These are phyloP conservation scores for Aplodontia rufa DNA, from an alignment of 2,113 vertebrate genomes.

Conservation along the genomic window DNA sequence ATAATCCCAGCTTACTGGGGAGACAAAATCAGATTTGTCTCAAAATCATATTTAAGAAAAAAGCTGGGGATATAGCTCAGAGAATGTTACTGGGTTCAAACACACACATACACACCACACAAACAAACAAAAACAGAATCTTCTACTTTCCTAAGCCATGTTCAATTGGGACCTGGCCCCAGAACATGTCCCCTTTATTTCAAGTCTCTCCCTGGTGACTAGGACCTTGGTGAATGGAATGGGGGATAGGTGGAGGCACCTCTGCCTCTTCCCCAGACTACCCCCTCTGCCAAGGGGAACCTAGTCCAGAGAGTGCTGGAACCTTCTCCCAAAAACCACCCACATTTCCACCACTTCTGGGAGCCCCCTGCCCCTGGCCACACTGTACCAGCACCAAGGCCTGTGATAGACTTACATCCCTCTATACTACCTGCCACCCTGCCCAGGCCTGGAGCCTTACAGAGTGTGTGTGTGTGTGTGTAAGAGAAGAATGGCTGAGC, in stretches of 20 bases:
- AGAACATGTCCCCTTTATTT: background rate
- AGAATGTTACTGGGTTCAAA: background rate
- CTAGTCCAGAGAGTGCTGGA: background rate
- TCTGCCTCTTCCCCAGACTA: background rate
- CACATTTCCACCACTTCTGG: background rate
- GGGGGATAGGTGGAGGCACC: too few species aligned
- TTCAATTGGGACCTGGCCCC: background rate
- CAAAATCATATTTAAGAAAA: background rate
- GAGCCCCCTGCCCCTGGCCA: background rate
- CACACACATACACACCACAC: background rate
- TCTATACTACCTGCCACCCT: background rate
- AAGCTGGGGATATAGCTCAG: background rate
- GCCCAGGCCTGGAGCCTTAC: background rate
- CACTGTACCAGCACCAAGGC: background rate
- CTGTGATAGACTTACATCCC: background rate
- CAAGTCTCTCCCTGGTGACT: background rate
- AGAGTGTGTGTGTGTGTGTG: background rate
- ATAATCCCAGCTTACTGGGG: background rate
- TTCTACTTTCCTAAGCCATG: background rate
- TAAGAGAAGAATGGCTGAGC: background rate
- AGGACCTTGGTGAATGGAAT: background rate
- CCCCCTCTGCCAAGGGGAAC: background rate
- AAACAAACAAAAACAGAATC: background rate
- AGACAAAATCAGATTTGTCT: background rate
- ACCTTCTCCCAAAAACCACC: background rate